Conservation (phyloP, 1,140 invertebrate genomes). For the Heliconius melpomene region DNA sequence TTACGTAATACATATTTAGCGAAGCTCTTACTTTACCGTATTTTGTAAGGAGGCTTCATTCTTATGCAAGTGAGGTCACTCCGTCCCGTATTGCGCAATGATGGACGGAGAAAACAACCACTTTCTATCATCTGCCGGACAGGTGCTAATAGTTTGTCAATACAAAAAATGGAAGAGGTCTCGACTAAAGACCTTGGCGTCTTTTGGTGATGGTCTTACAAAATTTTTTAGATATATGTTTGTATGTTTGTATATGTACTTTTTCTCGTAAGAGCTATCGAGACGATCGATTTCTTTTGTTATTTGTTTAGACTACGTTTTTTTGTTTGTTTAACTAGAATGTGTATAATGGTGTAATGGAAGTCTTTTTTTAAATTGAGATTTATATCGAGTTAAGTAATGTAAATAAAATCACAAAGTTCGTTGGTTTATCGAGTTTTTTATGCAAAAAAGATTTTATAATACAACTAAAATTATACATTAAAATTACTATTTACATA, state of each 20-base stretch:
- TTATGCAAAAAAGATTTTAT: constrained; percentile 80
- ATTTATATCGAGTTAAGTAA: neutral
- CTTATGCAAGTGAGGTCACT: constrained; percentile 73
- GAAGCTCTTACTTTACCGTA: constrained; percentile 51
- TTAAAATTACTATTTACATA: constrained; percentile 82
- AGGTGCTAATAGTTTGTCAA: constrained; percentile 38
- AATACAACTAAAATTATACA: constrained; percentile 78
- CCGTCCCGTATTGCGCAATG: constrained; percentile 61
- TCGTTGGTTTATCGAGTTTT: constrained; percentile 72
- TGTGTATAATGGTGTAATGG: neutral
- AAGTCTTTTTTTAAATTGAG: neutral
- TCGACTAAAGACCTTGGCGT: constrained; percentile 28
- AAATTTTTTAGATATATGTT: neutral
- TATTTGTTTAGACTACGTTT: constrained; percentile 9
- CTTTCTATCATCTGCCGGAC: constrained; percentile 64
- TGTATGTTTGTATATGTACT: constrained; percentile 18
- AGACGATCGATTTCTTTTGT: constrained; percentile 30
- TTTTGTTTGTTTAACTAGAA: neutral
- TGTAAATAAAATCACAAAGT: constrained; percentile 48
- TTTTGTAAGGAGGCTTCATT: constrained; percentile 66
- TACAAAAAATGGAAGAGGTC: constrained; percentile 25
- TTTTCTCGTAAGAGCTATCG: constrained; percentile 25
- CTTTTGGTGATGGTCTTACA: neutral
- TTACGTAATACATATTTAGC: constrained; percentile 72
- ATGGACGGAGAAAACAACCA: constrained; percentile 61